A percentile compares a stretch with the other conserved stretches of the same genome.
phyloP scores from a whole-genome alignment of 2,888 invertebrate species.

The Mimachlamys varia region DNA sequence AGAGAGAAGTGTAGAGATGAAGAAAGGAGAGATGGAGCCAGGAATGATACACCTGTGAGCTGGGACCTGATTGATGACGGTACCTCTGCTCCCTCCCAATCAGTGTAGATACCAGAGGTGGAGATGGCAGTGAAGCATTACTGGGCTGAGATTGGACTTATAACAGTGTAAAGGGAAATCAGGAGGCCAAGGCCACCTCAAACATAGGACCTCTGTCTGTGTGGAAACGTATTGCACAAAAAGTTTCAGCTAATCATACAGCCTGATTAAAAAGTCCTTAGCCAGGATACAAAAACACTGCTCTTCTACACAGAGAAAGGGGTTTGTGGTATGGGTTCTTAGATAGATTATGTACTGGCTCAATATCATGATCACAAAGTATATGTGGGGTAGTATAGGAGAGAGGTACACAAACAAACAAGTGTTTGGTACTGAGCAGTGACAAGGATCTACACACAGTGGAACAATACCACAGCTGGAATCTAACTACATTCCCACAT shows the following conservation, averaged over 20 bases:
- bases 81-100: not conserved
- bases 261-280: constrained; percentile 3
- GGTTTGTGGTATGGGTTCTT: no score
- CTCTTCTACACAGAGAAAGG: not conserved
- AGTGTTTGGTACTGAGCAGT: not conserved
- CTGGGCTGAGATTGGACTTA: not conserved
- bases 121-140: constrained; percentile 11
- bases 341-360: no score
- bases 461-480: not conserved
- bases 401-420: not conserved
- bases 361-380: no score
- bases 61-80: not conserved
- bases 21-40: not conserved
- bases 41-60: not conserved
- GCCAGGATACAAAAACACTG: not conserved
- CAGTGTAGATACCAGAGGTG: constrained; percentile 9
- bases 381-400: no score
- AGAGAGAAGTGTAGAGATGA: not conserved
- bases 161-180: not conserved
- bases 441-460: not conserved
- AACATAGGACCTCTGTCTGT: not conserved
- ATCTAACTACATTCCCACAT: not conserved
- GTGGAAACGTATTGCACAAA: not conserved
- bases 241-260: not conserved
- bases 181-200: not conserved